Percentiles rank a stretch among this genome's conserved stretches.
phyloP scores from a whole-genome alignment of 2,888 invertebrate species.

The Rapana venosa region DNA sequence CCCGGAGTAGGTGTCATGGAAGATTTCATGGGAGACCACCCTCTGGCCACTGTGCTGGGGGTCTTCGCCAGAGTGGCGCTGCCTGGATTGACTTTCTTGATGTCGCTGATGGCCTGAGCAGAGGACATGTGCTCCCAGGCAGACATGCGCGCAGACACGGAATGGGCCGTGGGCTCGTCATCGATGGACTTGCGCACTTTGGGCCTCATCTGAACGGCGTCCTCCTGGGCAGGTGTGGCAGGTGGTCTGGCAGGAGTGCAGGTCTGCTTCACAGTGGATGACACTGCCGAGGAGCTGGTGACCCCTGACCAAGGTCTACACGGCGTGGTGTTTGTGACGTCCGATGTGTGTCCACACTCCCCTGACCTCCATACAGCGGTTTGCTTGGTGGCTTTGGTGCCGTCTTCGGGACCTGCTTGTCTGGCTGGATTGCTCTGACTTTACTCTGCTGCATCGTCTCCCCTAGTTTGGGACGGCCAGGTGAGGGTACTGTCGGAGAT shows the following conservation, averaged over 20 bases:
- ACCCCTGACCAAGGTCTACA: conserved; percentile 28
- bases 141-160: conserved; percentile 73
- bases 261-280: conserved; percentile 43
- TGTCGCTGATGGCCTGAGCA: conserved; percentile 64
- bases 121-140: conserved; percentile 74
- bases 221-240: neutral
- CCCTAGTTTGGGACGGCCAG: neutral
- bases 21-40: neutral
- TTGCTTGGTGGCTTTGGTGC: conserved; percentile 59
- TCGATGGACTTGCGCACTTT: conserved; percentile 51
- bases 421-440: conserved; percentile 39
- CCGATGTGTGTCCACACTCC: conserved; percentile 67
- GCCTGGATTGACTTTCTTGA: conserved; percentile 69
- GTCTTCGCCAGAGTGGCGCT: conserved; percentile 45
- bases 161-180: conserved; percentile 73
- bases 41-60: conserved; percentile 28
- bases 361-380: conserved; percentile 69
- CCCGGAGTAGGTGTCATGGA: conserved; percentile 22
- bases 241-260: conserved; percentile 45
- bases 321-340: conserved; percentile 51
- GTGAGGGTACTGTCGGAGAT: conserved; percentile 37
- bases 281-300: conserved; percentile 27
- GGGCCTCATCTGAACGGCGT: conserved; percentile 34
- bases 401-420: conserved; percentile 54
- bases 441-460: neutral